Percentiles rank a stretch among this genome's conserved stretches.
Conservation (phyloP, 2,797 vertebrate species). For the Enteromius viviparus region DNA sequence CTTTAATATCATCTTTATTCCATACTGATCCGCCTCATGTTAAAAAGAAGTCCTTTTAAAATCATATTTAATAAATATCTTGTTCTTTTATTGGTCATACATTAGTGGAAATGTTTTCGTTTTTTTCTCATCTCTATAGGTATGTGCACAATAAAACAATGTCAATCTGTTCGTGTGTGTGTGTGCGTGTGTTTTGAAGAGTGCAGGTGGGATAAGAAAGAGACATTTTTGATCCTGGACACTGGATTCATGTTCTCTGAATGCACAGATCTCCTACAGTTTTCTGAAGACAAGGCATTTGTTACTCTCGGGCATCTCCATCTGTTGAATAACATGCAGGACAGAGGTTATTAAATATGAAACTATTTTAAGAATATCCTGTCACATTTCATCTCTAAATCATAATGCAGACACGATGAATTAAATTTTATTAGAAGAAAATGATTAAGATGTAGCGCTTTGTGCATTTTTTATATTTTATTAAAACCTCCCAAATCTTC, state of each 20-base stretch:
- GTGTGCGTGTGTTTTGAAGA: not conserved
- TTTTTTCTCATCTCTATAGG: constrained; percentile 11
- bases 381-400: not conserved
- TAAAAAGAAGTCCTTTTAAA: constrained; percentile 73
- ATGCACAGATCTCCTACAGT: constrained; percentile 50
- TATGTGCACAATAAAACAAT: constrained; percentile 33
- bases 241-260: not conserved
- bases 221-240: not conserved
- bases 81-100: constrained; percentile 75
- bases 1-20: constrained; percentile 71
- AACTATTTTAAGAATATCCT: not conserved
- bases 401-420: not conserved
- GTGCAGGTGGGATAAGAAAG: not conserved
- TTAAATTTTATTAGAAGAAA: not conserved
- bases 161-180: not conserved
- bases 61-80: constrained; percentile 86
- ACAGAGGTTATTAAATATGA: not conserved
- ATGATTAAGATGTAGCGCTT: not conserved
- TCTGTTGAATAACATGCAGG: constrained; percentile 62
- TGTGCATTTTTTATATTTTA: too few relatives aligned
- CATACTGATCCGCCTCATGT: constrained; percentile 74
- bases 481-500: not conserved
- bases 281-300: constrained; percentile 79
- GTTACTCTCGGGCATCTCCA: constrained; percentile 77
- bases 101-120: constrained; percentile 23